phyloP scores from a whole-genome alignment of 2,113 vertebrate genomes.

The Xiphophorus maculatus region DNA sequence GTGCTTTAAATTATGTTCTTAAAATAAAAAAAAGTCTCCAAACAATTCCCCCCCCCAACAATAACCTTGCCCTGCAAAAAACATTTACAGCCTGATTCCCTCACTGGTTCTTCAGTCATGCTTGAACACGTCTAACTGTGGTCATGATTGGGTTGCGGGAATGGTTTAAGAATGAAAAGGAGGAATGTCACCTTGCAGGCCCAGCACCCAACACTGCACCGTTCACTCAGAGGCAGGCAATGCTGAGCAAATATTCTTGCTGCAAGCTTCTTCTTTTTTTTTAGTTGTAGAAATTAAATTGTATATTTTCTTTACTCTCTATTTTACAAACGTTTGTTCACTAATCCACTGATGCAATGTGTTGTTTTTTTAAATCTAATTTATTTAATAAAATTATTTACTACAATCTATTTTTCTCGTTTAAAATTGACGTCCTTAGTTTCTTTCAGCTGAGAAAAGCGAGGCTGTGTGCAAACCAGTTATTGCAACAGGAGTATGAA shows the following conservation, averaged over 20 bases:
- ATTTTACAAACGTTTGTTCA: neutral
- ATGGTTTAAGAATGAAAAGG: slow-evolving; percentile 45
- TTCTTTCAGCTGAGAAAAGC: neutral
- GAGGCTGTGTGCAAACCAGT: neutral
- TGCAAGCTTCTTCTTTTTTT: neutral
- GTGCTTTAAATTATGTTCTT: neutral
- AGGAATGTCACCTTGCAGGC: slow-evolving; percentile 53
- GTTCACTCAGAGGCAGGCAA: neutral
- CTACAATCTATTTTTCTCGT: neutral
- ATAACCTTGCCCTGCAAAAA: neutral
- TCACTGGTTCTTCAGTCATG: slow-evolving; percentile 41
- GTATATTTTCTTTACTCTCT: neutral
- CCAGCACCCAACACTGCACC: neutral
- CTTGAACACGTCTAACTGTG: slow-evolving; percentile 53
- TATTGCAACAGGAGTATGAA: rapidly evolving
- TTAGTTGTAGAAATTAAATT: neutral
- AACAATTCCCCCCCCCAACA: neutral
- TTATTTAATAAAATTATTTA: neutral
- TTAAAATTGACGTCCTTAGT: neutral
- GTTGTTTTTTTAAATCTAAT: neutral
- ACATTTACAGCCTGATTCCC: slow-evolving; percentile 14
- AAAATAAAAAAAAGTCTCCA: neutral
- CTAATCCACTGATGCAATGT: neutral
- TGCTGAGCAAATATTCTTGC: neutral
- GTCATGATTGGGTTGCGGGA: slow-evolving; percentile 42